Base-by-base conservation (phyloP, 2,888 invertebrate species). In the Troides helena region DNA sequence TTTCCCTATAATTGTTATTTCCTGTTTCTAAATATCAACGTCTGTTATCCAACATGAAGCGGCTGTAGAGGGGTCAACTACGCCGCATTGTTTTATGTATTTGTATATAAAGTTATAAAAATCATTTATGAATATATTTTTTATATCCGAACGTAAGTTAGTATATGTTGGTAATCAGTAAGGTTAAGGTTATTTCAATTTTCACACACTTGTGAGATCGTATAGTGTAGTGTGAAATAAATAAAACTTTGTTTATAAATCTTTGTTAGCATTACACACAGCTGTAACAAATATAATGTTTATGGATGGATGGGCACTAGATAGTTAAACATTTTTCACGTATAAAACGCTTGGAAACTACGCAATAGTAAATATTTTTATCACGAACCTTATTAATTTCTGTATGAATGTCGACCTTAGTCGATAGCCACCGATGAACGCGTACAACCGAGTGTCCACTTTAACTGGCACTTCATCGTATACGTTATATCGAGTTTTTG, bases 1-100 rank as follows among this genome's bases (percentile, higher is more conserved):
- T 50, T 70, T 59, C 62, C 64, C 53, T 36, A 21, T 69, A 69
- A 69, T 65, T 69, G 69, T 69, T 63, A 61, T 62, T 65, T 69
- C 69, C 61, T n/a, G 65, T 61, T 60, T 39, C 18, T 50, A 17
- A 50, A 50, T 50, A 50, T 50, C 18, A 18, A 14, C 50, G 50
- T 1, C 7, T 50, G 10, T 1, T 50, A 50, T 50, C 50, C 17
- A 17, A 50, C 17, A 5, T 50, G 14, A 12, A 17, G 50, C 10
- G 50, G 5, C 17, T n/a, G n/a, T n/a, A n/a, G n/a, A n/a, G n/a
- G n/a, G n/a, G n/a, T n/a, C 50, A 17, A 50, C 50, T 18, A 17
- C 14, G 17, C 14, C 50, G 5, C 18, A 12, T 50, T 50, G 14
- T 17, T 17, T 21, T 50, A 39, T 39, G 39, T 39, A 39, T 50